Evolutionary conservation across 2,113 vertebrate species (phyloP).

Genomic region (Etheostoma cragini): DNA sequence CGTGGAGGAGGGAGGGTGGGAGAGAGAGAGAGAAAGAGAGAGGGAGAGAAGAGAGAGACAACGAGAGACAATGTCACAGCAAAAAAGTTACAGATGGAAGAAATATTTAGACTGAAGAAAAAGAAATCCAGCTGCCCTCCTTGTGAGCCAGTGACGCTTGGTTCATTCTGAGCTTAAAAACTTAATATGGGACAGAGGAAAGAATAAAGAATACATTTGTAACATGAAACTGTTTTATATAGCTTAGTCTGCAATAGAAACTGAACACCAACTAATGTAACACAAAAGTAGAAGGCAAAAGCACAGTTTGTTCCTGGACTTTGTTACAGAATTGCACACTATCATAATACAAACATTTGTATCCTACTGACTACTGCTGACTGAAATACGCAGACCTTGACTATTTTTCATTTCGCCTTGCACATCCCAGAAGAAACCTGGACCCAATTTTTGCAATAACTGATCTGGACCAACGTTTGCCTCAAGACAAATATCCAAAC

Average conservation of each 20-base stretch:
- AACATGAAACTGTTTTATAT: background rate
- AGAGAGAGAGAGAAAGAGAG: constrained; percentile 5
- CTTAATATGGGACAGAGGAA: background rate
- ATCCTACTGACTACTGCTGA: constrained; percentile 1
- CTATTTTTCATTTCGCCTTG: background rate
- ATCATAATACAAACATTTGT: background rate
- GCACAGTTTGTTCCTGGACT: background rate
- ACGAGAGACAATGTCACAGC: constrained; percentile 7
- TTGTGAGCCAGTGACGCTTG: constrained; percentile 25
- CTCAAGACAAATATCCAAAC: constrained; percentile 49
- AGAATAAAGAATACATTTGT: background rate
- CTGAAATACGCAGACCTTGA: background rate
- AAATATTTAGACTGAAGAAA: constrained; percentile 55
- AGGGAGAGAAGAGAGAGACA: constrained; percentile 18
- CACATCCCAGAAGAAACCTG: constrained; percentile 11
- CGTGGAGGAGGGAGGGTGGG: constrained; percentile 22
- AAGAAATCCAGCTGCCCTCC: constrained; percentile 42
- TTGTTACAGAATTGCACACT: background rate
- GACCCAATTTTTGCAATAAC: constrained; percentile 14
- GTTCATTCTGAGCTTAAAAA: constrained; percentile 10
- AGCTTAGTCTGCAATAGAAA: background rate
- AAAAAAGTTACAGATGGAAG: constrained; percentile 27
- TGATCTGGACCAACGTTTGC: constrained; percentile 30
- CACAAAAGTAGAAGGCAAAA: background rate
- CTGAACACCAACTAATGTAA: background rate